Base-by-base conservation (phyloP, 2,888 invertebrate genomes). In the Cryptophagus acutangulus region DNA sequence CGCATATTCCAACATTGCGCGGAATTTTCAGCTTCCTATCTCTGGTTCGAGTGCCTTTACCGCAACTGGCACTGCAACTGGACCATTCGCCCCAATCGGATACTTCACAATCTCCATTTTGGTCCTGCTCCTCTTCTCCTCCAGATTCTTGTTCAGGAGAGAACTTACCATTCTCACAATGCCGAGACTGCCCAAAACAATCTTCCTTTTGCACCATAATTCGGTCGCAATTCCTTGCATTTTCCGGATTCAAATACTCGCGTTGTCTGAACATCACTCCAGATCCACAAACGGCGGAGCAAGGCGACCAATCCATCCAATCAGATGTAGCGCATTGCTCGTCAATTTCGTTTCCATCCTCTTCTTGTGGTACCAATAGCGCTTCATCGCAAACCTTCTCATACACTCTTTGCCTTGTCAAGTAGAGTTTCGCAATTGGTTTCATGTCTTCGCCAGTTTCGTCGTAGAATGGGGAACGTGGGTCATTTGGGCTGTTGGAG, bases 381-480 rank as follows among this genome's bases (percentile, higher is more conserved):
- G 76, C 3, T 12, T 67, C 66, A 43, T 78, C 78, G 59, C 90
- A 91, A 36, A 76, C 77, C 61, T 83, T 85, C 52, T 85, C 82
- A 57, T 88, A 86, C 0, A 88, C 74, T 41, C 89, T 75, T 51
- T 88, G 78, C 16, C 91, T 70, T 3, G 80, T 81, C 29, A 97
- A 74, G 38, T 84, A 80, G 3, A 97, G 69, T 16, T 81, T 76
- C 0, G 94, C 96, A 49, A 95, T 74, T 0, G 96, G 93, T 44
- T 88, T 80, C 80, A 96, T 90, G 13, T 83, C 83, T 2, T 70
- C 69, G 0, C 82, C 87, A 0, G 71, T 70, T 1, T 81, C 72
- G 62, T 87, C 87, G 67, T 82, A 93, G 70, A 96, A 97, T 0
- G 96, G 96, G 0, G 93, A 91, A 33, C 82, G 75, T 0, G 81